Base-by-base conservation (phyloP, 2,113 vertebrate species). In the Clinocottus analis region DNA sequence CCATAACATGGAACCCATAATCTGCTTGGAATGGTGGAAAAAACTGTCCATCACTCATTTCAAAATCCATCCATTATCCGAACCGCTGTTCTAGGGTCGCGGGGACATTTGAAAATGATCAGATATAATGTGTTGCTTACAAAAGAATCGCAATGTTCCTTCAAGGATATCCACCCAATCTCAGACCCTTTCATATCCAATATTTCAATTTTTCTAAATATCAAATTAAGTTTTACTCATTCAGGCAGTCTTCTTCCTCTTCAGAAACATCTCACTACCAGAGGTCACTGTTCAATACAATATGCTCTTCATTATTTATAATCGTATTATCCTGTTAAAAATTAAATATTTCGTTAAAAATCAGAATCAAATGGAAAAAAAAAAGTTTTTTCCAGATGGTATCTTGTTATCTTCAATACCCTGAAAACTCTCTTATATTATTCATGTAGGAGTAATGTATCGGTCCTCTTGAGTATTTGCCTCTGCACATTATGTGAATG, bases 81-180 rank as follows among this genome's bases (percentile, higher is more conserved):
- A n/a, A n/a, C n/a, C n/a, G n/a, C n/a, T n/a, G n/a, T n/a, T n/a
- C n/a, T n/a, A n/a, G n/a, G n/a, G n/a, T n/a, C n/a, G n/a, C n/a
- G n/a, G n/a, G n/a, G n/a, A 63, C 23, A 45, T 64, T 64, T 43
- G 61, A 65, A 43, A 45, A 45, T 45, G 14, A 65, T 63, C 35
- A 7, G 8, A 64, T 25, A 9, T 23, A 41, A 63, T 25, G 25
- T 27, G 6, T 45, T 29, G 13, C 14, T 65, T 43, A n/a, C 10
- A 37, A 61, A 61, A 35, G 37, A 4, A 35, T 37, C 37, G 10
- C 10, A 61, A 61, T 37, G 21, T 13, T 61, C 4, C 8, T 58
- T 31, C 27, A 58, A 31, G 27, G 25, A 58, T 19, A 59, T 53
- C 51, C 51, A 25, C 51, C 51, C 10, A 53, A 53, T 12, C 51